Evolutionary conservation across 2,888 invertebrate species (phyloP), one percentile per base, ranked within the genome.

Genomic region (Synergus umbraculus): DNA sequence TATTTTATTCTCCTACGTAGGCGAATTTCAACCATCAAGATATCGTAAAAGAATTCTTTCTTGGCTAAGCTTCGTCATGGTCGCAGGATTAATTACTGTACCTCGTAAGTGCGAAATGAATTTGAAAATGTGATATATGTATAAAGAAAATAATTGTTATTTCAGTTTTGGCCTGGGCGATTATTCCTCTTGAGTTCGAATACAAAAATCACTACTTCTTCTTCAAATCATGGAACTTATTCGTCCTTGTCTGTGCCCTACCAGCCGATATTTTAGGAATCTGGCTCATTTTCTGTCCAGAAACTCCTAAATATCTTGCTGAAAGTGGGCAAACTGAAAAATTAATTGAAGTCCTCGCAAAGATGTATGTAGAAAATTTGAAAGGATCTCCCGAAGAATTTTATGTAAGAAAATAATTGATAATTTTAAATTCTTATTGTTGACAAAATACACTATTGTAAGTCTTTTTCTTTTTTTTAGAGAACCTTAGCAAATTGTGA

Each of bases 31-130:
- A 89, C 95, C 95, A 22, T 95, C 95, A 67, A 95, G 95, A 90
- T 95, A 95, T 91, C 93, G 96, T 89, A 96, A 96, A 90, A 95
- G 95, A 86, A 95, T 96, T 89, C 93, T 96, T 79, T 96, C 96
- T 90, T 96, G 96, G 96, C 95, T 96, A 95, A 96, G 96, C 93
- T 93, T 96, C 92, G 96, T 96, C 92, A 96, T 96, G 96, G 96
- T 96, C 43, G 90, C 95, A 60, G 96, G 96, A 81, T 95, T 96
- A 80, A 96, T 96, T 85, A 88, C 94, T 79, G 92, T 96, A 79
- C 96, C 96, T 89, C 93, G 96, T 96, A 93, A 93, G 83, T 83
- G 64, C 12, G 49, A 41, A 73, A 49, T 64, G 8, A 12, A 15
- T 64, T 58, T 29, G 5, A 37, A 29, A 29, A 29, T 29, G 2